phyloP scores from a whole-genome alignment of 2,888 invertebrate species.

The Formica aserva region DNA sequence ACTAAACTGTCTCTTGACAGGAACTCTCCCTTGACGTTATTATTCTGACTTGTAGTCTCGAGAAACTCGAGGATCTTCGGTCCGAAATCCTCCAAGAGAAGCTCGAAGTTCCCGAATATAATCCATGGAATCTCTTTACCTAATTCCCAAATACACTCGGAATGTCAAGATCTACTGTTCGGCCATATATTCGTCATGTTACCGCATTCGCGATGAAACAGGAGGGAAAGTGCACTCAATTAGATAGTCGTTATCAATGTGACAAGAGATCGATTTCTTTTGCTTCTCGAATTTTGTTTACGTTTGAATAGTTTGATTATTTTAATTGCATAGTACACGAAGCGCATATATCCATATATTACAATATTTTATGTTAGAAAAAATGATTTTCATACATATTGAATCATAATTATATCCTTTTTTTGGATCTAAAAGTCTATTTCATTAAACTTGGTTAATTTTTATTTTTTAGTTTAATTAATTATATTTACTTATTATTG shows the following conservation, averaged over 20 bases:
- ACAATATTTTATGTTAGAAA: not conserved
- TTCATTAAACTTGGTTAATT: not conserved
- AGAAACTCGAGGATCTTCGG: conserved; percentile 53
- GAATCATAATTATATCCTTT: not conserved
- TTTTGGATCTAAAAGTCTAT: not conserved
- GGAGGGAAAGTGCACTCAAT: conserved; percentile 15
- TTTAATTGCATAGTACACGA: not conserved
- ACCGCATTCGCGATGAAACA: conserved; percentile 36
- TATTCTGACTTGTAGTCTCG: conserved; percentile 58
- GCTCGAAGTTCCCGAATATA: conserved; percentile 61
- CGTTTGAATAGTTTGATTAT: not conserved
- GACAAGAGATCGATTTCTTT: not conserved
- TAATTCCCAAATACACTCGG: conserved; percentile 52
- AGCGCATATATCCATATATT: not conserved
- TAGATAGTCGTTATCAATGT: not conserved
- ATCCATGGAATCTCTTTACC: conserved; percentile 60
- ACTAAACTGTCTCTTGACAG: conserved; percentile 9
- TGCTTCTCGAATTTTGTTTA: not conserved
- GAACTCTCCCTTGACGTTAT: conserved; percentile 56
- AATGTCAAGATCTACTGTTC: conserved; percentile 48
- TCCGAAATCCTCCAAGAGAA: conserved; percentile 59
- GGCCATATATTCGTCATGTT: conserved; percentile 22
- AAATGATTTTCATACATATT: not conserved
- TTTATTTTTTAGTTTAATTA: not conserved
- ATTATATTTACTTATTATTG: not conserved